A percentile compares a stretch with the other conserved stretches of the same genome.
Evolutionary conservation across 2,113 vertebrate species (phyloP).

Genomic region (Nerophis lumbriciformis): DNA sequence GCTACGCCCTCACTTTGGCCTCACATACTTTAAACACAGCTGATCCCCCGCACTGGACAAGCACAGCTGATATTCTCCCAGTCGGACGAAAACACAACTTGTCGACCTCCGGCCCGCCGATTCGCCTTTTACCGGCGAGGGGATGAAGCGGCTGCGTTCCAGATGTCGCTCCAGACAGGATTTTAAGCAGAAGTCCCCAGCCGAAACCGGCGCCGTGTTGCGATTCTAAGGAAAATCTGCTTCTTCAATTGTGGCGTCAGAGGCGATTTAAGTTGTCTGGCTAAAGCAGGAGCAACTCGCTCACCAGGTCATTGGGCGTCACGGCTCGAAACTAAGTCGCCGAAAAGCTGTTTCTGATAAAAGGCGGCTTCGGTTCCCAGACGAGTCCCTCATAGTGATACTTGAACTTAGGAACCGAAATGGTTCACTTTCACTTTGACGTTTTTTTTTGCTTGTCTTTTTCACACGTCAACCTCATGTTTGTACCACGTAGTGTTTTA

Average conservation of each 20-base stretch:
- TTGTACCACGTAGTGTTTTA: background rate
- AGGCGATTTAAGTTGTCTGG: background rate
- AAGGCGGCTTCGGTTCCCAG: constrained; percentile 16
- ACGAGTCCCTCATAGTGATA: constrained; percentile 32
- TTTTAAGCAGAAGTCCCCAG: constrained; percentile 19
- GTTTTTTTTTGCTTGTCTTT: background rate
- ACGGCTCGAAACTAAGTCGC: background rate
- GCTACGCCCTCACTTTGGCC: constrained; percentile 14
- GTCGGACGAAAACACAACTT: constrained; percentile 26
- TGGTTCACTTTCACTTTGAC: constrained; percentile 39
- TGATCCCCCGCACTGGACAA: constrained; percentile 33
- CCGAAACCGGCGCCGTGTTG: constrained; percentile 1
- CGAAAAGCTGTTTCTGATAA: constrained; percentile 10
- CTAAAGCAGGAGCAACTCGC: background rate
- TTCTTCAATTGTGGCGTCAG: constrained; percentile 1
- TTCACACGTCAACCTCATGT: background rate
- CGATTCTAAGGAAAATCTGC: constrained; percentile 27
- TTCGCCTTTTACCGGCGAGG: constrained; percentile 19
- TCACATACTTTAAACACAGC: constrained; percentile 20
- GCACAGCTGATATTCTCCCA: constrained; percentile 34
- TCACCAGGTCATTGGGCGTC: background rate
- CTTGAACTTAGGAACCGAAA: constrained; percentile 6
- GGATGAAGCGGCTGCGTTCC: constrained; percentile 41
- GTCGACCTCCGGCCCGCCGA: constrained; percentile 50
- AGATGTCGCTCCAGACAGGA: constrained; percentile 28